Percentiles rank a stretch among this genome's conserved stretches.
Conservation (phyloP, 1,140 invertebrate species). For the Leptoteleia sp. region DNA sequence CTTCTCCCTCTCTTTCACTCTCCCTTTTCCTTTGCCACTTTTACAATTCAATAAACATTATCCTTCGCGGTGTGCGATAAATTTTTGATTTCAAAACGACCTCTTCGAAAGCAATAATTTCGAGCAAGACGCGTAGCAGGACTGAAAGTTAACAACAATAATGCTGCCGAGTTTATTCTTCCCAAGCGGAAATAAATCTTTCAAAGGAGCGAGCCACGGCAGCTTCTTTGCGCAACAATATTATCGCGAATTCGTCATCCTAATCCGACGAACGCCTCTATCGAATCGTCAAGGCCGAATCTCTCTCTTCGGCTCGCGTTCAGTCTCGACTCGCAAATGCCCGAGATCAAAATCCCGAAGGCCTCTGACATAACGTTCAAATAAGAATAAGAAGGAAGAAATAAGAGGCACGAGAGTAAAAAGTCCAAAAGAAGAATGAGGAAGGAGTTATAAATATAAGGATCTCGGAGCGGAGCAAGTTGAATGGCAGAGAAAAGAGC, state of each 20-base stretch:
- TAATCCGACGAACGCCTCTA: conserved; percentile 10
- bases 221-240: not conserved
- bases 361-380: conserved; percentile 60
- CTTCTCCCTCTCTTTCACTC: too few relatives aligned
- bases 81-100: too few relatives aligned
- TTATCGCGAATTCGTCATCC: conserved; percentile 19
- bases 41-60: too few relatives aligned
- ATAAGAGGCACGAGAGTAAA: conserved; percentile 36
- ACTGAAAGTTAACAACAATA: too few relatives aligned
- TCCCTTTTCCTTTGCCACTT: too few relatives aligned
- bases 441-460: conserved; percentile 65
- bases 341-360: conserved; percentile 58
- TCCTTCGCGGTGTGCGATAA: too few relatives aligned
- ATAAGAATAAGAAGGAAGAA: conserved; percentile 51
- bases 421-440: conserved; percentile 61
- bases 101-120: too few relatives aligned
- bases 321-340: conserved; percentile 31
- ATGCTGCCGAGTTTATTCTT: too few relatives aligned
- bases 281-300: conserved; percentile 36
- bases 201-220: too few relatives aligned
- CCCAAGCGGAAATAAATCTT: too few relatives aligned
- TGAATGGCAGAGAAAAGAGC: conserved; percentile 57
- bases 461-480: conserved; percentile 49
- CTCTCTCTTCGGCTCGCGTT: conserved; percentile 12
- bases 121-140: too few relatives aligned